Evolutionary conservation across 2,113 vertebrate genomes (phyloP), one percentile per base, ranked within the genome.

Genomic region (Channa argus): DNA sequence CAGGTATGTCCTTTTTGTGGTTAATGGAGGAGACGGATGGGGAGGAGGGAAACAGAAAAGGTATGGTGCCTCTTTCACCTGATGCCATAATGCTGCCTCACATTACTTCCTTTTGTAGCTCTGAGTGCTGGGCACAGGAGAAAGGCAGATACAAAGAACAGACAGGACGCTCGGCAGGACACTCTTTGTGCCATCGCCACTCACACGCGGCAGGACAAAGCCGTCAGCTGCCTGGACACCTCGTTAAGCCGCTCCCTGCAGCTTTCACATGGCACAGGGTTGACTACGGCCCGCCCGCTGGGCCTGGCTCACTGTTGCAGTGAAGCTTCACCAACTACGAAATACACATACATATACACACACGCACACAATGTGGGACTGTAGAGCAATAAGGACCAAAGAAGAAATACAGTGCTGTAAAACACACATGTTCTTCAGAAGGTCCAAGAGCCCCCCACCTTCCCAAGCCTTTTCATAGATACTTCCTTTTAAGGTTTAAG

Each of bases 191-290:
- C 82, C 85, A 73, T 82, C 63, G 37, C 71, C 71, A 11, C 85
- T 88, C 82, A 53, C 71, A 71, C 75, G 79, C 74, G 38, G 80
- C 77, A 43, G 86, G 80, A 92, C 91, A 93, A 93, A 91, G 88
- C 92, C 82, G 52, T 92, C 92, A 92, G 89, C 92, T 92, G 92
- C 85, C 79, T 33, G 79, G 87, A 90, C 87, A 88, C 90, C 91
- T 93, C 91, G 90, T 93, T 93, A 93, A 88, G 61, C 82, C 33
- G 13, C 88, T 88, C 89, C 91, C 91, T 39, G 83, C 87, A 76
- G 89, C 65, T 89, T 82, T 82, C 86, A 63, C 89, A 77, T 83
- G 87, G 84, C 88, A 83, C 83, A 41, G 68, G 88, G 79, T 79
- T 78, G 86, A 91, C 86, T 36, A 50, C 10, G 49, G 60, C 64